A percentile compares a stretch with the other conserved stretches of the same genome.
phyloP scores from a whole-genome alignment of 2,113 vertebrate species.

The Propithecus coquereli region DNA sequence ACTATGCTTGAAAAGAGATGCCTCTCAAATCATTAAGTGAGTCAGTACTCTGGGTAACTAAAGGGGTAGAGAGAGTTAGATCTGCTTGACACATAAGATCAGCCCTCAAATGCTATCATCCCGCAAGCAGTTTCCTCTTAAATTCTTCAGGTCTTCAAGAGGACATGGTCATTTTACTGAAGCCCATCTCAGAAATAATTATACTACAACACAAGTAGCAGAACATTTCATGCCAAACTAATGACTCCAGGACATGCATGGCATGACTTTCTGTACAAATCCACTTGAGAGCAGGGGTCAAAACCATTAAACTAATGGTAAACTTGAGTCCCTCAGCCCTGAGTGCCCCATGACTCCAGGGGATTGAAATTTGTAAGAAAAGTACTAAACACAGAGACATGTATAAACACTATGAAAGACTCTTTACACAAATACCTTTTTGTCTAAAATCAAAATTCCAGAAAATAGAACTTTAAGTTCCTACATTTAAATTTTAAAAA shows the following conservation, averaged over 20 bases:
- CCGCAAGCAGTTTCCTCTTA: background rate
- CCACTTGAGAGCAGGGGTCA: conserved; percentile 33
- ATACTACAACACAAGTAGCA: conserved; percentile 13
- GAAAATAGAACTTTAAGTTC: conserved; percentile 25
- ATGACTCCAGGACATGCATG: conserved; percentile 41
- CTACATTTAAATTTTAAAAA: conserved; percentile 23
- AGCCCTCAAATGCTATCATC: background rate
- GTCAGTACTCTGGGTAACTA: background rate
- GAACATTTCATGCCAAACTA: conserved; percentile 30
- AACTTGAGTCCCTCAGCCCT: background rate
- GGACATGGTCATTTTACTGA: conserved; percentile 22
- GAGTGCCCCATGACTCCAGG: background rate
- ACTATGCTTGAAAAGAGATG: background rate
- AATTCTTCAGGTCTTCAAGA: background rate
- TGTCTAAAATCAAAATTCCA: conserved; percentile 36
- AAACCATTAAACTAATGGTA: conserved; percentile 44
- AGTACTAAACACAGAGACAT: conserved; percentile 27
- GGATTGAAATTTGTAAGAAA: conserved; percentile 46
- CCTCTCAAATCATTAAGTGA: background rate
- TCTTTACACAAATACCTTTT: conserved; percentile 52
- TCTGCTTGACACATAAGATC: background rate
- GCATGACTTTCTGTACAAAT: background rate
- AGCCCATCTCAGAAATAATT: conserved; percentile 29
- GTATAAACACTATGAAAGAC: conserved; percentile 37
- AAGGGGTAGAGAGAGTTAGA: background rate